phyloP scores from a whole-genome alignment of 2,113 vertebrate species.

The Oreochromis spilurus region DNA sequence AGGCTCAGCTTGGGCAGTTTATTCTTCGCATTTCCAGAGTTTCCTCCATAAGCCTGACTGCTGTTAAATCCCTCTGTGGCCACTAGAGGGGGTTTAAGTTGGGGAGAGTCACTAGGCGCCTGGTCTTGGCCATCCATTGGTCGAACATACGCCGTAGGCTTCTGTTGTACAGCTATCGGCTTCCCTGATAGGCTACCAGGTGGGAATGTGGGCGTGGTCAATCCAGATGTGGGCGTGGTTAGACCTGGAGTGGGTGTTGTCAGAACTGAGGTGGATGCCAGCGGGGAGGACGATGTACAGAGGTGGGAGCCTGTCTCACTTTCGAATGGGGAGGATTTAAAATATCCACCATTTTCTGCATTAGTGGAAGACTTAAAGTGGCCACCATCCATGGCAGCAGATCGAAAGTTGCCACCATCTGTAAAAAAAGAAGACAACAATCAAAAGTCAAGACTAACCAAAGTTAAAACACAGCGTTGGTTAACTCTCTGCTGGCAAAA shows the following conservation, averaged over 20 bases:
- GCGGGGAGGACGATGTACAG: conserved; percentile 70
- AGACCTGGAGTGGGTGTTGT: conserved; percentile 65
- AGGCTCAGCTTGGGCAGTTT: conserved; percentile 94
- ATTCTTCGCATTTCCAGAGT: conserved; percentile 78
- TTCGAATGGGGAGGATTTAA: conserved; percentile 77
- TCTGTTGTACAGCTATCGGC: conserved; percentile 83
- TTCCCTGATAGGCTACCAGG: conserved; percentile 83
- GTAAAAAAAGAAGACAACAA: not conserved
- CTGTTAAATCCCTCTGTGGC: conserved; percentile 81
- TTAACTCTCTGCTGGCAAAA: not conserved
- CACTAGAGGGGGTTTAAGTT: conserved; percentile 84
- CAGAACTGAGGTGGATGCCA: conserved; percentile 88
- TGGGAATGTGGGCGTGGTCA: conserved; percentile 84
- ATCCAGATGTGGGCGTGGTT: conserved; percentile 68
- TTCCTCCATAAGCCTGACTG: conserved; percentile 78
- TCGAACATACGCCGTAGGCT: conserved; percentile 89
- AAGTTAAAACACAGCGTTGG: not conserved
- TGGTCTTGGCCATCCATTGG: conserved; percentile 96
- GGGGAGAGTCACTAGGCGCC: conserved; percentile 83
- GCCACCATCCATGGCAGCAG: conserved; percentile 61
- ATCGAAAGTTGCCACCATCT: conserved; percentile 53
- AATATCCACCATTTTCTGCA: conserved; percentile 77
- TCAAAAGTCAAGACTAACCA: not conserved
- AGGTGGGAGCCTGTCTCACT: conserved; percentile 77
- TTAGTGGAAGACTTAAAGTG: conserved; percentile 66